These are phyloP conservation scores for Epiperipatus broadwayi DNA, from an alignment of 2,888 invertebrate species.

Conservation along the genomic window DNA sequence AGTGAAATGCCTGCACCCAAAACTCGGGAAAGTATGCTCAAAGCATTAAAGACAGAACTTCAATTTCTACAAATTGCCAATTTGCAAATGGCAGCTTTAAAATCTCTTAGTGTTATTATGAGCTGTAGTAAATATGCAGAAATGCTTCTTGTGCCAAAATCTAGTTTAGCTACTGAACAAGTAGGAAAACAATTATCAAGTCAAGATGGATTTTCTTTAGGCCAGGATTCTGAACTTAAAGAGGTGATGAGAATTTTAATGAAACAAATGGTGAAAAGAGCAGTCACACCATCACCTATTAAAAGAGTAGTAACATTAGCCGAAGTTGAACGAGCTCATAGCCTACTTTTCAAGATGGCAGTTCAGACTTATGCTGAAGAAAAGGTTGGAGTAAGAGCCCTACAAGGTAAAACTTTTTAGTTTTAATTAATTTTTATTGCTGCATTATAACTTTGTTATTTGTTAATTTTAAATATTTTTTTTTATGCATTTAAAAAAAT, in stretches of 20 bases:
- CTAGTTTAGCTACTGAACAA: constrained; percentile 16
- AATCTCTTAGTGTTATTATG: constrained; percentile 35
- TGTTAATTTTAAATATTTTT: no score
- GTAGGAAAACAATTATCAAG: constrained; percentile 12
- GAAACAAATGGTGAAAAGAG: constrained; percentile 24
- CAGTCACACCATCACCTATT: constrained; percentile 24
- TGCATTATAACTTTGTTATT: neutral
- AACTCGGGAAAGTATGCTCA: constrained; percentile 4
- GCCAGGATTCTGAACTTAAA: constrained; percentile 22
- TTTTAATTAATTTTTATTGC: neutral
- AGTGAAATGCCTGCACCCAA: neutral
- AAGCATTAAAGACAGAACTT: constrained; percentile 32
- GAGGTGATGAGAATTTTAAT: constrained; percentile 23
- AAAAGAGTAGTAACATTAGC: constrained; percentile 23
- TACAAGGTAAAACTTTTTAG: constrained; percentile 25
- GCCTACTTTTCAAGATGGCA: constrained; percentile 24
- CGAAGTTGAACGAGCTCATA: constrained; percentile 27
- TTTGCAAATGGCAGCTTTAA: constrained; percentile 38
- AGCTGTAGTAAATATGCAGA: constrained; percentile 37
- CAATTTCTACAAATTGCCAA: constrained; percentile 33
- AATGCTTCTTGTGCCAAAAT: constrained; percentile 35
- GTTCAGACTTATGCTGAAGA: constrained; percentile 28
- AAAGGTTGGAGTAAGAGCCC: constrained; percentile 25
- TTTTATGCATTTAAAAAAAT: no score
- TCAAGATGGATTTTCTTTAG: no score